Percentiles rank a stretch among this genome's conserved stretches.
phyloP scores from a whole-genome alignment of 2,797 vertebrate genomes.

The Crenuchus spilurus region DNA sequence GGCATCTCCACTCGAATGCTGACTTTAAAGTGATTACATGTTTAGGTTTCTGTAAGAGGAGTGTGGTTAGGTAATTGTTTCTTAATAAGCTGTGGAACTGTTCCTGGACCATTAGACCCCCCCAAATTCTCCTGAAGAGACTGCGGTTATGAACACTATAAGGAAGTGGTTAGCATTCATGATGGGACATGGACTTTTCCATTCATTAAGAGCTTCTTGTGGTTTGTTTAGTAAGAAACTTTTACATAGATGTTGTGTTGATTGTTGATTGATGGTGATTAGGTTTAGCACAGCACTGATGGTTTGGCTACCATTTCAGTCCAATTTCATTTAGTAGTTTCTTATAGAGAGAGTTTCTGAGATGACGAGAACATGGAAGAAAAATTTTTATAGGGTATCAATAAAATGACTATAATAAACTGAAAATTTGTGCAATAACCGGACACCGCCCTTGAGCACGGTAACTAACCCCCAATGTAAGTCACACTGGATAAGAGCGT shows the following conservation, averaged over 20 bases:
- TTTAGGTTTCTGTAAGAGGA: neutral
- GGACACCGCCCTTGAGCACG: too few species aligned
- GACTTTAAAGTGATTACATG: neutral
- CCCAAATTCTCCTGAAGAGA: neutral
- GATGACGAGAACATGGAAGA: too few species aligned
- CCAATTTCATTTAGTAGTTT: too few species aligned
- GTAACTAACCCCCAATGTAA: too few species aligned
- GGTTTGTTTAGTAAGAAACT: neutral
- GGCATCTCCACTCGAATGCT: neutral
- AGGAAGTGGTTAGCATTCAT: conserved; percentile 12
- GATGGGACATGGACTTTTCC: neutral
- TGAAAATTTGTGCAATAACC: too few species aligned
- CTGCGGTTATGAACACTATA: neutral
- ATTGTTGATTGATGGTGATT: neutral
- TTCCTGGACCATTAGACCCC: neutral
- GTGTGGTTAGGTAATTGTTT: neutral
- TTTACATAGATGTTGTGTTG: neutral
- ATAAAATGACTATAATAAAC: too few species aligned
- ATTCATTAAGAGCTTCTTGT: neutral
- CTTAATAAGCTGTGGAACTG: neutral
- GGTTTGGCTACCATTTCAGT: too few species aligned
- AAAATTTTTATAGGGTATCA: too few species aligned
- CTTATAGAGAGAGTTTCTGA: too few species aligned
- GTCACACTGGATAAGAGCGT: too few species aligned
- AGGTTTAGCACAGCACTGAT: too few species aligned